phyloP scores from a whole-genome alignment of 1,140 invertebrate genomes.

The Hylaeus anthracinus region DNA sequence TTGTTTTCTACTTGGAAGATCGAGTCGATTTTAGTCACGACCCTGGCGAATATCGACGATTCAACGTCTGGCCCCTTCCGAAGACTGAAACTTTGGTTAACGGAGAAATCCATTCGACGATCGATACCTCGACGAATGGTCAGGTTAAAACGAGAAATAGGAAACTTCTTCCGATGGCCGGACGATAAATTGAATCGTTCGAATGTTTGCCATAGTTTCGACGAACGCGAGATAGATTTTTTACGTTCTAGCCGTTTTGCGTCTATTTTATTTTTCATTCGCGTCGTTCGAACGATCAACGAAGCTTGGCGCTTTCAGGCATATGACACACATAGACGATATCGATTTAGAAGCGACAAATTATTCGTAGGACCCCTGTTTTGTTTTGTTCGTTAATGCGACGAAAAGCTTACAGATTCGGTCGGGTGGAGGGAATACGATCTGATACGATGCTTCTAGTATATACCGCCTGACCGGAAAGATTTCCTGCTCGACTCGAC shows the following conservation, averaged over 20 bases:
- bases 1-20: neutral
- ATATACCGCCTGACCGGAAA: neutral
- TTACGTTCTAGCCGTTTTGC: neutral
- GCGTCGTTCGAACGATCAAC: conserved; percentile 3
- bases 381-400: conserved; percentile 3
- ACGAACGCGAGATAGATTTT: neutral
- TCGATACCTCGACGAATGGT: neutral
- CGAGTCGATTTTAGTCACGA: too few species aligned
- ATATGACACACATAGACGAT: conserved; percentile 12
- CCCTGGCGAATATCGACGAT: neutral
- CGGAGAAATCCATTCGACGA: neutral
- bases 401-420: neutral
- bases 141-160: too few species aligned
- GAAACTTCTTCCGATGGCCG: too few species aligned
- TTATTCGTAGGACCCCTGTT: conserved; percentile 1
- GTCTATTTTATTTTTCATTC: neutral
- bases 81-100: too few species aligned
- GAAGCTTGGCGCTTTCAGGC: conserved; percentile 45
- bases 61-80: neutral
- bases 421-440: neutral
- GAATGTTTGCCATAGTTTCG: neutral
- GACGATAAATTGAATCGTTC: conserved; percentile 18
- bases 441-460: neutral
- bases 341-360: conserved; percentile 8
- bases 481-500: neutral